Percentiles rank a stretch among this genome's conserved stretches.
Conservation (phyloP, 1,140 invertebrate genomes). For the Dendroctonus valens region DNA sequence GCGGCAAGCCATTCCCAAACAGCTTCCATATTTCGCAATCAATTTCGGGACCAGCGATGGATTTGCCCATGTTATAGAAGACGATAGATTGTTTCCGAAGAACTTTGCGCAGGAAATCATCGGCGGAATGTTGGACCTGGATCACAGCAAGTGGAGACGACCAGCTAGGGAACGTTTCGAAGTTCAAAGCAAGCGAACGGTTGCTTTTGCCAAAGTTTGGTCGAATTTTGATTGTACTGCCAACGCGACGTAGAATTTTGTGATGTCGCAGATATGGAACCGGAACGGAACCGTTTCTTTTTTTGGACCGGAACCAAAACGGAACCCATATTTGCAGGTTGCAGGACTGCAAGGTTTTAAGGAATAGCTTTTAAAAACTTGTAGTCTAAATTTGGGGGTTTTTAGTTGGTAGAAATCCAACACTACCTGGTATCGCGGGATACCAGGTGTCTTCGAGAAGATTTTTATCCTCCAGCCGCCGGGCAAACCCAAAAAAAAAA, state of each 20-base stretch:
- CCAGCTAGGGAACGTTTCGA: conserved; percentile 71
- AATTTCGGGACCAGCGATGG: conserved; percentile 88
- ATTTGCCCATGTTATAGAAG: conserved; percentile 96
- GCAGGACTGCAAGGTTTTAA: no score
- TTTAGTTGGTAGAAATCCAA: no score
- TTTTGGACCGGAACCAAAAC: no score
- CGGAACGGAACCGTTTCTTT: no score
- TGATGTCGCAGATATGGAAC: no score
- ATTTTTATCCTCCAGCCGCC: no score
- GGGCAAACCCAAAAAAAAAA: no score
- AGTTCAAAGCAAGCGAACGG: conserved; percentile 65
- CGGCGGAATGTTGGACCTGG: conserved; percentile 89
- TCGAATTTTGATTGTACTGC: conserved; percentile 44
- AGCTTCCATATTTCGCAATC: conserved; percentile 91
- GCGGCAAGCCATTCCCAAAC: conserved; percentile 83
- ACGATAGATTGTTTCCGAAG: conserved; percentile 80
- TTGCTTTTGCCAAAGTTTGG: conserved; percentile 66
- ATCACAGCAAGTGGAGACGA: conserved; percentile 82
- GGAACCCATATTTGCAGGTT: no score
- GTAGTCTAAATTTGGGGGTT: no score
- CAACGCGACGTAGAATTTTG: neutral
- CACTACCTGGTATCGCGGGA: no score
- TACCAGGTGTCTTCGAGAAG: no score
- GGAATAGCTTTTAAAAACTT: no score
- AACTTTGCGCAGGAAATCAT: conserved; percentile 96